Evolutionary conservation across 2,797 vertebrate genomes (phyloP).

Genomic region (Coendou prehensilis): DNA sequence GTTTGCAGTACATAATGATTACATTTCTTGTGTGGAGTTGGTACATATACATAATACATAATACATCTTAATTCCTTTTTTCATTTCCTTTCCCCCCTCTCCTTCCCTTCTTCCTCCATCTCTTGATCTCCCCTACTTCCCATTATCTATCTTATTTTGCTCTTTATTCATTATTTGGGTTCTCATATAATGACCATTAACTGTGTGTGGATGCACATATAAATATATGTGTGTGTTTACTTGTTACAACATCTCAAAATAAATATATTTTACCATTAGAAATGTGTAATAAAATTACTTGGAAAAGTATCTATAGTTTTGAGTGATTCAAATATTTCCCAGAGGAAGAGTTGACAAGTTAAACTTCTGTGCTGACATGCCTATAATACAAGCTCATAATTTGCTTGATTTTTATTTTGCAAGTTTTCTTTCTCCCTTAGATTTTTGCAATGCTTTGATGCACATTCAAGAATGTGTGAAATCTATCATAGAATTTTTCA

Average conservation of each 20-base stretch:
- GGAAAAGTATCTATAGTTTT: slow-evolving; percentile 77
- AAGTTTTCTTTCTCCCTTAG: background rate
- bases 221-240: background rate
- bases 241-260: slow-evolving; percentile 51
- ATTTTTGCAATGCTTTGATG: slow-evolving; percentile 7
- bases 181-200: background rate
- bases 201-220: background rate
- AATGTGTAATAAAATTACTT: slow-evolving; percentile 68
- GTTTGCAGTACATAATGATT: background rate
- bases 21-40: background rate
- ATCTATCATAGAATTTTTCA: background rate
- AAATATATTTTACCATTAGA: slow-evolving; percentile 74
- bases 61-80: too few species aligned
- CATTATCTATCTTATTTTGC: background rate
- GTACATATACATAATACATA: fast-evolving
- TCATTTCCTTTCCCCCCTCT: background rate
- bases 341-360: slow-evolving; percentile 44
- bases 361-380: background rate
- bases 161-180: background rate
- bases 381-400: slow-evolving; percentile 23
- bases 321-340: slow-evolving; percentile 56
- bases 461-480: slow-evolving; percentile 27
- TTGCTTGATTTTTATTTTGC: slow-evolving; percentile 59
- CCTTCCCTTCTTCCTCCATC: background rate
- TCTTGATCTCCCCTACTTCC: background rate